Conservation (phyloP, 2,888 invertebrate genomes). For the Molorchus minor region DNA sequence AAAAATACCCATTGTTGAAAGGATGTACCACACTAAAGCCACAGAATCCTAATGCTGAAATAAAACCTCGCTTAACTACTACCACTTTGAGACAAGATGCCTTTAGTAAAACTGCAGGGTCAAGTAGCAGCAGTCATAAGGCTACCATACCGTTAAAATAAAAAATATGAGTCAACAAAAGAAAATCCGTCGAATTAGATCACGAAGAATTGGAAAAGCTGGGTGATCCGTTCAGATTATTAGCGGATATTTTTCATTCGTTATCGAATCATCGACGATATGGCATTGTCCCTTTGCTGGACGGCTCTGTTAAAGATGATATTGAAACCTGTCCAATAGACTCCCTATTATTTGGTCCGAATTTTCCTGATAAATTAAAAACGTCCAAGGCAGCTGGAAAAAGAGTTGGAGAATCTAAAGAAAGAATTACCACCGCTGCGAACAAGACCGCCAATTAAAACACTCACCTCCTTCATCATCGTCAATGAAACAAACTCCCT, state of each 20-base stretch:
- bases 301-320: conserved; percentile 3
- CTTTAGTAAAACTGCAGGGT: conserved; percentile 20
- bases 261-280: conserved; percentile 21
- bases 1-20: conserved; percentile 20
- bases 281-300: conserved; percentile 17
- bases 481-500: no score
- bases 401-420: no score
- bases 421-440: no score
- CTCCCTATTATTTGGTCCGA: conserved; percentile 11
- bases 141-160: conserved; percentile 21
- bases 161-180: conserved; percentile 6
- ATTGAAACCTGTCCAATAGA: conserved; percentile 18
- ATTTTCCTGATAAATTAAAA: conserved; percentile 11
- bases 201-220: conserved; percentile 9
- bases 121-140: conserved; percentile 22
- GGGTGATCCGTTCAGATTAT: conserved; percentile 20
- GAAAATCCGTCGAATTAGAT: conserved; percentile 5
- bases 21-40: conserved; percentile 17
- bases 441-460: no score
- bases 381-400: conserved; percentile 8
- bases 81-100: conserved; percentile 20
- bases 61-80: conserved; percentile 14
- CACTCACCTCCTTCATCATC: no score
- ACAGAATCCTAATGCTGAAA: conserved; percentile 23
- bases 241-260: conserved; percentile 19